Base-by-base conservation (phyloP, 1,140 invertebrate species). In the Saccostrea echinata region DNA sequence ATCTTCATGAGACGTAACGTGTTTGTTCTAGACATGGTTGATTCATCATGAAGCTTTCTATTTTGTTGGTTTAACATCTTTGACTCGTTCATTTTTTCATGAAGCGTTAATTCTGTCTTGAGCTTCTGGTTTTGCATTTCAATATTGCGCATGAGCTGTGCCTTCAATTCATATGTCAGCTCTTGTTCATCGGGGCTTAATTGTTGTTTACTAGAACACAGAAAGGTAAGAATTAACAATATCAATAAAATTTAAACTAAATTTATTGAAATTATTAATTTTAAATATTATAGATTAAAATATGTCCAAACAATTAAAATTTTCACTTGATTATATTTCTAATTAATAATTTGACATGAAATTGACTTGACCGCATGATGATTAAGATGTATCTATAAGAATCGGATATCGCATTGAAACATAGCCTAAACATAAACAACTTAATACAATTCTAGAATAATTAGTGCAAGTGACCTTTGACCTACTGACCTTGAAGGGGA, bases 141-240 rank as follows among this genome's bases (percentile, higher is more conserved):
- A 30, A 93, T 88, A 84, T 92, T 92, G 71, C 91, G 90, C 90
- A 93, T 88, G 71, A 93, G 84, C 52, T 92, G 91, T 84, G 91
- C 90, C 61, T 93, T 93, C 0, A 93, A 53, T 71, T 93, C 92
- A 89, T 93, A 93, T 13, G 92, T 90, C 84, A 93, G 30, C 51
- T 92, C 92, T 68, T 92, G 91, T 76, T 93, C 91, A 27, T 93
- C 92, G 43, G 92, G 92, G 8, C 90, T 91, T 84, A 92, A 55
- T 30, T 84, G 88, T 21, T 84, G 86, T 57, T 89, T 90, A 52
- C 88, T 91, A 16, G 1, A 35, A 21, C 0, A 33, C 18, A 61
- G 6, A 61, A 61, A 43, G 6, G 43, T 43, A 43, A 6, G 6
- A 43, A 43, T 43, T 43, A 9, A 43, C 9, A 43, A 43, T 43